Evolutionary conservation across 2,888 invertebrate species (phyloP).

Genomic region (Anoncus sp.): DNA sequence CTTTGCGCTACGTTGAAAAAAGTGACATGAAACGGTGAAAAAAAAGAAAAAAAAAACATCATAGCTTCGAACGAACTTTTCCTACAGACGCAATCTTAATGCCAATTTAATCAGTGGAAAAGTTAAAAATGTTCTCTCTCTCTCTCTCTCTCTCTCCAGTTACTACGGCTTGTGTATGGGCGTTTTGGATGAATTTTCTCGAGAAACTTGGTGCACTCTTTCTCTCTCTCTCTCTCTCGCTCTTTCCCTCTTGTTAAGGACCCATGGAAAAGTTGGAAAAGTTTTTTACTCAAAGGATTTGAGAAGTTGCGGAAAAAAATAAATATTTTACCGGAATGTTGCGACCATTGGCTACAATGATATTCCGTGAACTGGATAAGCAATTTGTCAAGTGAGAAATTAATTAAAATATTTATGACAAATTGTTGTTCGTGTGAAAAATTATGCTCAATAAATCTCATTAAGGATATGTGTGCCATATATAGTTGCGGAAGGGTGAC

Average conservation of each 20-base stretch:
- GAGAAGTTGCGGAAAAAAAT: background rate
- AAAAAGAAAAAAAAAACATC: conserved; percentile 11
- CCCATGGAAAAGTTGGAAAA: background rate
- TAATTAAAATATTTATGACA: too few relatives aligned
- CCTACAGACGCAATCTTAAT: conserved; percentile 14
- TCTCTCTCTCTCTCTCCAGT: background rate
- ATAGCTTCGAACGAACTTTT: conserved; percentile 24
- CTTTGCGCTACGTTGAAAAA: conserved; percentile 1
- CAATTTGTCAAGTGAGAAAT: too few relatives aligned
- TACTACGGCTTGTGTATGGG: background rate
- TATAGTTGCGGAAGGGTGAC: too few relatives aligned
- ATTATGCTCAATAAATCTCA: too few relatives aligned
- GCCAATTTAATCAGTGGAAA: conserved; percentile 32
- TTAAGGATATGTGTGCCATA: too few relatives aligned
- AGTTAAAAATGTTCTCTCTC: conserved; percentile 11
- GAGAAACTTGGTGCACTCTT: background rate
- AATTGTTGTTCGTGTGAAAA: too few relatives aligned
- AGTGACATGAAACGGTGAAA: background rate
- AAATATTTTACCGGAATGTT: background rate
- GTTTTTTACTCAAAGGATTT: background rate
- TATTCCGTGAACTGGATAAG: too few relatives aligned
- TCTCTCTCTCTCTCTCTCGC: background rate
- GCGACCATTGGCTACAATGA: background rate
- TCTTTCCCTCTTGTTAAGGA: background rate
- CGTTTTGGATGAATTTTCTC: conserved; percentile 1